Evolutionary conservation across 2,113 vertebrate species (phyloP).

Genomic region (Calypte anna): DNA sequence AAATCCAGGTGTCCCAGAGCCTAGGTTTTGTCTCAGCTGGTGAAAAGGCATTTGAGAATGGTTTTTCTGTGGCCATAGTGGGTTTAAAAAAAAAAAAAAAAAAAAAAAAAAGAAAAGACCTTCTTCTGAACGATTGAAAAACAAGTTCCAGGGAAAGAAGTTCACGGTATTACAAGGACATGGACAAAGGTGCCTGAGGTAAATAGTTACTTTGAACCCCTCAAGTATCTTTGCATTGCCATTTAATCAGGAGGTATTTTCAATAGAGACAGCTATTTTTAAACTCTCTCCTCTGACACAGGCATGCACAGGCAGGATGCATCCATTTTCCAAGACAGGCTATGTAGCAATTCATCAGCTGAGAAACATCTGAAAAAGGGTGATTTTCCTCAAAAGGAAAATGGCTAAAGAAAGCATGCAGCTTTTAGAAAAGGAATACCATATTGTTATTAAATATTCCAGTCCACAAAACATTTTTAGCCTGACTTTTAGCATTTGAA

Average conservation of each 20-base stretch:
- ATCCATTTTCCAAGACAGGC: conserved; percentile 20
- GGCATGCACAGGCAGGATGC: conserved; percentile 44
- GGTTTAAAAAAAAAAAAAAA: background rate
- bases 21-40: background rate
- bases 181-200: background rate
- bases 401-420: conserved; percentile 64
- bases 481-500: conserved; percentile 48
- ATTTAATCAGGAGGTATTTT: background rate
- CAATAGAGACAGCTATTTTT: conserved; percentile 12
- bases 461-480: conserved; percentile 43
- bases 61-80: background rate
- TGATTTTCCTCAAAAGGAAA: conserved; percentile 55
- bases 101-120: background rate
- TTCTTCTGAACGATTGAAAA: background rate
- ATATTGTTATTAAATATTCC: conserved; percentile 63
- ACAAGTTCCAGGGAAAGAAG: background rate
- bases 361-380: conserved; percentile 61
- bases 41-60: conserved; percentile 6
- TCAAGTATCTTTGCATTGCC: background rate
- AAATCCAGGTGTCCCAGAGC: background rate
- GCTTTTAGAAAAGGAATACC: conserved; percentile 58
- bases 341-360: conserved; percentile 47
- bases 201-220: background rate
- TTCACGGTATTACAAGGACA: background rate
- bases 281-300: conserved; percentile 44